phyloP scores from a whole-genome alignment of 2,113 vertebrate species.

The Colossoma macropomum region DNA sequence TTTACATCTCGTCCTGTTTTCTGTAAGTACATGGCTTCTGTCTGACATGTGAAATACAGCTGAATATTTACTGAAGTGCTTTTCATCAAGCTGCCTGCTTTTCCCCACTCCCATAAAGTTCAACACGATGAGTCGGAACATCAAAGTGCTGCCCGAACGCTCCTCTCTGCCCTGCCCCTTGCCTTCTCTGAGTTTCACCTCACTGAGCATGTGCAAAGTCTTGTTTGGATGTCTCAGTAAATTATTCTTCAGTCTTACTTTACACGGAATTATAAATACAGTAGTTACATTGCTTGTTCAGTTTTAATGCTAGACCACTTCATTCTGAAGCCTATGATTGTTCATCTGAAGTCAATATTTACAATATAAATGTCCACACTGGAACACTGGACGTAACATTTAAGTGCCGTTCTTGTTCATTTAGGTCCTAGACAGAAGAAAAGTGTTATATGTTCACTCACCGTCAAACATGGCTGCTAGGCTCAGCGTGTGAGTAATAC shows the following conservation, averaged over 20 bases:
- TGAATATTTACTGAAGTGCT: slow-evolving; percentile 20
- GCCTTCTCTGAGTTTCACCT: not conserved
- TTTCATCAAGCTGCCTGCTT: slow-evolving; percentile 12
- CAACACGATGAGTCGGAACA: not conserved
- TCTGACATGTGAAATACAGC: slow-evolving; percentile 24
- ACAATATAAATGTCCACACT: slow-evolving; percentile 60
- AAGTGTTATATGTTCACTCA: slow-evolving; percentile 53
- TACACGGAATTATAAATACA: slow-evolving; percentile 69
- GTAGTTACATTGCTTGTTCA: slow-evolving; percentile 66
- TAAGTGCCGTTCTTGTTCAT: slow-evolving; percentile 62
- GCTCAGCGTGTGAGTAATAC: slow-evolving; percentile 45
- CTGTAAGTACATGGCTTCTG: slow-evolving; percentile 34
- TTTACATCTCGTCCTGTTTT: slow-evolving; percentile 18
- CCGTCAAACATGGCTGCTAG: slow-evolving; percentile 39
- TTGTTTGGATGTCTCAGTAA: slow-evolving; percentile 28
- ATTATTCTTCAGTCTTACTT: slow-evolving; percentile 48
- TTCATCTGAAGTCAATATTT: slow-evolving; percentile 66
- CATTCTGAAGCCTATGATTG: slow-evolving; percentile 61
- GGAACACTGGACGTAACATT: slow-evolving; percentile 58
- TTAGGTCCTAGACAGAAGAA: slow-evolving; percentile 52
- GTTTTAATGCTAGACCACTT: slow-evolving; percentile 54
- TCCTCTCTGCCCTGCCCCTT: not conserved
- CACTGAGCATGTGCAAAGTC: slow-evolving; percentile 25
- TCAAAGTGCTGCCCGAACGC: not conserved
- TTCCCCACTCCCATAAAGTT: not conserved